Evolutionary conservation across 2,888 invertebrate genomes (phyloP), one percentile per base, ranked within the genome.

Genomic region (Rotaria sp.): DNA sequence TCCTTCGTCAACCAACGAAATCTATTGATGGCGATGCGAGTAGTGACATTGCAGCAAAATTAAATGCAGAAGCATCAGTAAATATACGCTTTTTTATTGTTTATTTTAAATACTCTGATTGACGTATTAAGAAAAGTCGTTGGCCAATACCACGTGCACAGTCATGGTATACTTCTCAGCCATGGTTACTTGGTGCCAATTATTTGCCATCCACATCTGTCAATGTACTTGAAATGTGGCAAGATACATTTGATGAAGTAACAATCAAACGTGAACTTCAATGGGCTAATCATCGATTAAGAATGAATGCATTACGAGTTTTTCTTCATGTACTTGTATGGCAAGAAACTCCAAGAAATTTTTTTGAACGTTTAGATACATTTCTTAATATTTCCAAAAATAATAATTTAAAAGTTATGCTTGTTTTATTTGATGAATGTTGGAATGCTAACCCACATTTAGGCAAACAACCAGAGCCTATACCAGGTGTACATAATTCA

Each of bases 401-500:
- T 5, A 45, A 80, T 80, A 26, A 45, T 45, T 26, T 80, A 26
- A 80, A 80, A 80, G 15, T 80, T 45, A 80, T 80, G 45, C 45
- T 80, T 45, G 80, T 80, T 45, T 10, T 80, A 45, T 80, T 80
- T 7, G 80, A 80, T 45, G 80, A 80, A n/a, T 80, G 80, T 80
- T 80, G 80, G 80, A 80, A 80, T 45, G 13, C 41, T 26, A 15
- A 26, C 0, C 80, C 80, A 45, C 3, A 80, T n/a, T 45, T 80
- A 26, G 80, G 80, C n/a, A 26, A 80, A 80, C 80, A 80, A n/a
- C 80, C 45, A 41, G n/a, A 80, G 13, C 80, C 80, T 13, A 80
- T 26, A 38, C 80, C 80, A 45, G 80, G 80, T 45, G 80, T 80
- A 45, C 80, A 80, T n/a, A 80, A 80, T 80, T 80, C 80, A 45